Percentiles rank a stretch among this genome's conserved stretches.
Evolutionary conservation across 2,888 invertebrate species (phyloP).

Genomic region (Deilephila porcellus): DNA sequence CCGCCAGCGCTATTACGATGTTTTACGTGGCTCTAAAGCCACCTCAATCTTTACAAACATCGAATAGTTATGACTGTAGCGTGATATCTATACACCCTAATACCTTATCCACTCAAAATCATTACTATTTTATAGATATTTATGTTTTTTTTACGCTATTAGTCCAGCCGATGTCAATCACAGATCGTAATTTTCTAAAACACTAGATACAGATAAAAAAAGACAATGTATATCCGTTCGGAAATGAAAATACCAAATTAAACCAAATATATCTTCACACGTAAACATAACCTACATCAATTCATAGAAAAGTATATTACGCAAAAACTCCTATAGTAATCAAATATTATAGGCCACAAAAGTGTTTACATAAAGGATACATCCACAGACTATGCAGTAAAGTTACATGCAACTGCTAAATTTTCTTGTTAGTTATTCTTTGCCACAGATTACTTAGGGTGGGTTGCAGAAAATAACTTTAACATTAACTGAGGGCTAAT

Average conservation of each 20-base stretch:
- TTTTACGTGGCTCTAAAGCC: slow-evolving; percentile 1
- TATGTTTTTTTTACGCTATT: not conserved
- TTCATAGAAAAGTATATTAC: not conserved
- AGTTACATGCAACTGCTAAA: no score
- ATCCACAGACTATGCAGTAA: no score
- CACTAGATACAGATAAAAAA: slow-evolving; percentile 10
- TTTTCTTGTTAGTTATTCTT: no score
- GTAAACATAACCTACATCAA: not conserved
- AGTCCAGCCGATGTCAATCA: not conserved
- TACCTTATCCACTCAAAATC: not conserved
- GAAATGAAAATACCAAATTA: not conserved
- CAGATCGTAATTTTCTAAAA: not conserved
- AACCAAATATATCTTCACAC: not conserved
- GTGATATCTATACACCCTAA: not conserved
- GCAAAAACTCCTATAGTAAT: not conserved
- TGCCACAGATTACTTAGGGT: no score
- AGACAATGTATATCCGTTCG: not conserved
- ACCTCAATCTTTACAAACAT: slow-evolving; percentile 5
- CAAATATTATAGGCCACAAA: no score
- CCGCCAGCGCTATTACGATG: not conserved
- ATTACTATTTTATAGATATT: not conserved
- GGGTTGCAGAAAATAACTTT: no score
- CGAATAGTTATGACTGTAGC: not conserved
- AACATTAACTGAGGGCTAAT: no score
- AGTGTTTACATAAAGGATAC: no score